phyloP scores from a whole-genome alignment of 2,113 vertebrate species.

The Arvicanthis niloticus region DNA sequence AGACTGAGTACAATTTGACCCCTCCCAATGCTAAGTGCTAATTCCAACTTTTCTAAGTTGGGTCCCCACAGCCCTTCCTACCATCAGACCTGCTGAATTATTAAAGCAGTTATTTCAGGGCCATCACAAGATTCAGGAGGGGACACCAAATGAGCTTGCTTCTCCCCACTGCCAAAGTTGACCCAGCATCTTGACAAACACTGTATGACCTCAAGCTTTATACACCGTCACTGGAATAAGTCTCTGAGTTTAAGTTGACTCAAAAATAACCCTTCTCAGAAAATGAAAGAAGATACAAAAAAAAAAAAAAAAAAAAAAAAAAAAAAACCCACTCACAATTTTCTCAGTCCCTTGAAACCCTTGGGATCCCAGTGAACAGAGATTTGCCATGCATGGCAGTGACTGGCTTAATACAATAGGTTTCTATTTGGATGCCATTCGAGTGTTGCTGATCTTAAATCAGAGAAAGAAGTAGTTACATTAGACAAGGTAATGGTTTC shows the following conservation, averaged over 20 bases:
- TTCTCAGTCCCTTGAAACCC: conserved; percentile 69
- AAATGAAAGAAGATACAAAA: conserved; percentile 53
- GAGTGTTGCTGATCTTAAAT: conserved; percentile 61
- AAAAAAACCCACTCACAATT: conserved; percentile 66
- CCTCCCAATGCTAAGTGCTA: neutral
- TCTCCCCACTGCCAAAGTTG: conserved; percentile 27
- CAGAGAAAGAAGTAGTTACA: conserved; percentile 31
- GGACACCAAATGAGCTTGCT: neutral
- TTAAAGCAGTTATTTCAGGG: conserved; percentile 30
- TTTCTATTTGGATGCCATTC: conserved; percentile 63
- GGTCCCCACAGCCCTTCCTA: neutral
- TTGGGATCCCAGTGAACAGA: conserved; percentile 71
- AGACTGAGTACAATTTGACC: neutral
- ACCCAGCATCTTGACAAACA: conserved; percentile 57
- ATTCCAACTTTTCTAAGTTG: conserved; percentile 50
- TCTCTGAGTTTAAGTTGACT: conserved; percentile 59
- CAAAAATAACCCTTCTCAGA: conserved; percentile 64
- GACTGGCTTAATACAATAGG: conserved; percentile 71
- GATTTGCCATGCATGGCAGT: conserved; percentile 70
- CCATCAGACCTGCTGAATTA: conserved; percentile 3
- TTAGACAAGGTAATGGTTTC: conserved; percentile 70
- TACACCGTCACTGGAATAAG: conserved; percentile 57
- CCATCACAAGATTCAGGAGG: conserved; percentile 44
- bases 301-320: no score
- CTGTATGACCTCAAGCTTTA: conserved; percentile 54